A percentile compares a stretch with the other conserved stretches of the same genome.
Conservation (phyloP, 2,797 vertebrate species). For the Cossypha niveicapilla region DNA sequence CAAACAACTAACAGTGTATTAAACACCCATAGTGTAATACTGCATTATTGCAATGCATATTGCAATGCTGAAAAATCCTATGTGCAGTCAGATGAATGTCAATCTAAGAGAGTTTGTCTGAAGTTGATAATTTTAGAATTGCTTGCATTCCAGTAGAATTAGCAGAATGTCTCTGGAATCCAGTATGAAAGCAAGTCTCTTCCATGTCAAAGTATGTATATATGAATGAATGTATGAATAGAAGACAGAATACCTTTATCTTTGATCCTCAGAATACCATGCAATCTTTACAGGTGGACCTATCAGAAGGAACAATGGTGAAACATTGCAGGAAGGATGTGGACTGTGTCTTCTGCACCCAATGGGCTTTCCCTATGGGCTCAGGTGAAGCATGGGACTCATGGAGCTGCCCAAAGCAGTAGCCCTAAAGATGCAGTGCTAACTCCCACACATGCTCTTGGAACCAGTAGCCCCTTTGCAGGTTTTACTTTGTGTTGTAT, state of each 20-base stretch:
- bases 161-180: background rate
- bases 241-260: background rate
- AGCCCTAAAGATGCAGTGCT: background rate
- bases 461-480: background rate
- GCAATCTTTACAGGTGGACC: background rate
- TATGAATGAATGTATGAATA: background rate
- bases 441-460: background rate
- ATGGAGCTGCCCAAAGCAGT: fast-evolving
- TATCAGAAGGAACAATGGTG: background rate
- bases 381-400: background rate
- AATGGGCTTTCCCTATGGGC: background rate
- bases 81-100: background rate
- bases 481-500: background rate
- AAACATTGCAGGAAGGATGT: background rate
- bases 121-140: background rate
- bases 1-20: background rate
- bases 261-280: fast-evolving
- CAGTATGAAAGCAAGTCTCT: background rate
- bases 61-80: background rate
- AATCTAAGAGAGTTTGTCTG: background rate
- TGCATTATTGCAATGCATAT: background rate
- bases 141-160: background rate
- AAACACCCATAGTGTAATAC: background rate
- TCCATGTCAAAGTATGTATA: background rate
- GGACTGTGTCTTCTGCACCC: background rate